phyloP scores from a whole-genome alignment of 23 tunicate species.

The Halocynthia aurantium region DNA sequence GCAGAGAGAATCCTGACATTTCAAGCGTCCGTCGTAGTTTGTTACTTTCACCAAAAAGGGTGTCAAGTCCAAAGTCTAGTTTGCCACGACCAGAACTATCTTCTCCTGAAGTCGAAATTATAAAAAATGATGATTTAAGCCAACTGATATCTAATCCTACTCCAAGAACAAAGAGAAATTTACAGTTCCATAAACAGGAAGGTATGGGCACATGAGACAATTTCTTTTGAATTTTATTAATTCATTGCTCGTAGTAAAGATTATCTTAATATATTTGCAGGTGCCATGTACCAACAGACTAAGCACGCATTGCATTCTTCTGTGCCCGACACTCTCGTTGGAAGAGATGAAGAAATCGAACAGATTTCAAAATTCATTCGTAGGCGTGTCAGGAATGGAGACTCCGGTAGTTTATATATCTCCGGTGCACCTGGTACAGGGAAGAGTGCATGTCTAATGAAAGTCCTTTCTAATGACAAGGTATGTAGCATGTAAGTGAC shows the following conservation, averaged over 20 bases:
- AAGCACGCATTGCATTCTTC: constrained; percentile 65
- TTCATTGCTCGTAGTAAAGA: no score
- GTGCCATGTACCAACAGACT: constrained; percentile 7
- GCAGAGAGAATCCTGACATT: no score
- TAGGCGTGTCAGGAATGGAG: constrained; percentile 8
- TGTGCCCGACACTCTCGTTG: constrained; percentile 40
- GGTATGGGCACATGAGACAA: neutral
- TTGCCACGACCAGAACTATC: no score
- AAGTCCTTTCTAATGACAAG: constrained; percentile 29
- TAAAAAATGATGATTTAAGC: no score
- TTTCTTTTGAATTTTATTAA: neutral
- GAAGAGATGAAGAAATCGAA: constrained; percentile 45
- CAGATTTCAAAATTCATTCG: constrained; percentile 41
- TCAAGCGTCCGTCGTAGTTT: no score
- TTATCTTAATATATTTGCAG: constrained; percentile 2
- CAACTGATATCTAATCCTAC: neutral
- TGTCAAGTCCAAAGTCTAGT: no score
- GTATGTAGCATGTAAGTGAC: constrained; percentile 1
- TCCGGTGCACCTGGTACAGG: constrained; percentile 99
- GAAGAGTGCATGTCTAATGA: constrained; percentile 71
- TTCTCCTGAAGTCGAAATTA: no score
- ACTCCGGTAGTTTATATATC: constrained; percentile 66
- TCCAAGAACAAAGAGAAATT: neutral
- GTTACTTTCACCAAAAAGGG: no score
- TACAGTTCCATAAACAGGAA: neutral